Evolutionary conservation across 1,140 invertebrate species (phyloP).

Genomic region (Apis florea): DNA sequence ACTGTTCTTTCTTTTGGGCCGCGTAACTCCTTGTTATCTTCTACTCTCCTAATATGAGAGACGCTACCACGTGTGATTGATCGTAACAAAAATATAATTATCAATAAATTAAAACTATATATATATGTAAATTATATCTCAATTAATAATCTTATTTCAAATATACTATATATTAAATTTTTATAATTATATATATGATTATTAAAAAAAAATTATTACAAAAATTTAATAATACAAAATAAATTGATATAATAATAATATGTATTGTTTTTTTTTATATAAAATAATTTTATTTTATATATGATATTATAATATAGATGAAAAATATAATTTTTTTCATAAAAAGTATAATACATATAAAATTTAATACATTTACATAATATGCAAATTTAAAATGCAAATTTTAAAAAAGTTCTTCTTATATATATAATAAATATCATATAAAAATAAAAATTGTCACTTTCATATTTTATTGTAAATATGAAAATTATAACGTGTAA

Average conservation of each 20-base stretch:
- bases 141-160: not conserved
- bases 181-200: not conserved
- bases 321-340: not conserved
- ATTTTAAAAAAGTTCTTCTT: not conserved
- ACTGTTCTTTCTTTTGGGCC: slow-evolving; percentile 56
- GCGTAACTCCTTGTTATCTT: slow-evolving; percentile 53
- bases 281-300: not conserved
- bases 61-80: slow-evolving; percentile 60
- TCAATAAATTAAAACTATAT: slow-evolving; percentile 27
- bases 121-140: not conserved
- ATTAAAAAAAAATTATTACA: not conserved
- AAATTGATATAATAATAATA: not conserved
- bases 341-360: not conserved
- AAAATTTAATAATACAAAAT: not conserved
- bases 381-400: not conserved
- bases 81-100: slow-evolving; percentile 36
- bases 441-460: not conserved
- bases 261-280: not conserved
- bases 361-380: not conserved
- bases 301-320: too few species aligned
- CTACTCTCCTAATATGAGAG: slow-evolving; percentile 67
- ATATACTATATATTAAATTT: not conserved
- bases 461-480: not conserved
- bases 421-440: not conserved
- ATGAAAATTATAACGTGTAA: too few species aligned